Percentiles rank a stretch among this genome's conserved stretches.
Evolutionary conservation across 92 coral and sea anemone genomes (phyloP).

Genomic region (Porites divaricata): DNA sequence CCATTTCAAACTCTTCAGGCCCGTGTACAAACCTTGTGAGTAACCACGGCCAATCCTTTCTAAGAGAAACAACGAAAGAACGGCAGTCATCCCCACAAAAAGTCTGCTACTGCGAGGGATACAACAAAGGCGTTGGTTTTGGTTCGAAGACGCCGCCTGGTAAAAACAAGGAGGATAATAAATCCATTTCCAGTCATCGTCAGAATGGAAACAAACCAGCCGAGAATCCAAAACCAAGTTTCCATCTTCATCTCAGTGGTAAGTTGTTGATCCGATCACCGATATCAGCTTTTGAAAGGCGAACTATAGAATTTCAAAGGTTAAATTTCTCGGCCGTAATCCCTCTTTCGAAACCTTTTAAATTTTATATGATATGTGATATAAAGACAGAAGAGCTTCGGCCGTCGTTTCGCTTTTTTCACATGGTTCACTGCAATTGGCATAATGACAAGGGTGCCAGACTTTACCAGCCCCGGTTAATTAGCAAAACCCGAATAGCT

Average conservation of each 20-base stretch:
- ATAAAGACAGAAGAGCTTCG: too few species aligned
- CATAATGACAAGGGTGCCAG: too few species aligned
- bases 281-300: too few species aligned
- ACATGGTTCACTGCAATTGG: too few species aligned
- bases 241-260: not conserved
- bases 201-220: not conserved
- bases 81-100: not conserved
- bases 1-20: not conserved
- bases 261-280: too few species aligned
- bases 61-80: not conserved
- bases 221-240: conserved; percentile 16
- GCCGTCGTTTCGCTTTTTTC: too few species aligned
- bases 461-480: too few species aligned
- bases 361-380: too few species aligned
- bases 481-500: too few species aligned
- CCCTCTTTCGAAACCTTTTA: too few species aligned
- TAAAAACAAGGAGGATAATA: not conserved
- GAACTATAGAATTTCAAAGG: too few species aligned
- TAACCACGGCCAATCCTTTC: not conserved
- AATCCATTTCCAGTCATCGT: conserved; percentile 7
- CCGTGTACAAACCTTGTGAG: not conserved
- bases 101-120: not conserved
- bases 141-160: not conserved
- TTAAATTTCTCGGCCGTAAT: too few species aligned
- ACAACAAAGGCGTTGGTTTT: conserved; percentile 3